Conservation (phyloP, 2,888 invertebrate genomes). For the Lasioglossum calceatum region DNA sequence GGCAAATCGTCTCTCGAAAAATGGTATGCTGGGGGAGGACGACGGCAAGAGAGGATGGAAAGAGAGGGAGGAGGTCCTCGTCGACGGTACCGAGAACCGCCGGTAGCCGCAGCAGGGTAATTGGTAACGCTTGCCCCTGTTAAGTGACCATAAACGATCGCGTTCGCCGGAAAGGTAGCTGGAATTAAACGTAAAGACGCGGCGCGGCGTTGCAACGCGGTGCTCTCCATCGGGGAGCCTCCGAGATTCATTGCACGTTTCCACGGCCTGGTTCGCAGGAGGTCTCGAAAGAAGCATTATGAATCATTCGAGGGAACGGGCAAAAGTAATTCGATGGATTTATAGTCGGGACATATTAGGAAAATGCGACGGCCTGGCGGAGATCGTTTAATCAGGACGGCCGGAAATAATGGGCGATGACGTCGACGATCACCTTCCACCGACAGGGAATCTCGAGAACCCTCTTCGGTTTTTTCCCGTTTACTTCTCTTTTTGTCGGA, state of each 20-base stretch:
- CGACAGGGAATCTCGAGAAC: constrained; percentile 5
- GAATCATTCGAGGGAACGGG: constrained; percentile 44
- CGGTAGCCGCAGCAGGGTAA: constrained; percentile 68
- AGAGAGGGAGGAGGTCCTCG: not conserved
- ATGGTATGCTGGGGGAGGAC: not conserved
- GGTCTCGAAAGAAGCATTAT: constrained; percentile 52
- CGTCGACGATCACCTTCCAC: constrained; percentile 1
- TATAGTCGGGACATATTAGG: constrained; percentile 62
- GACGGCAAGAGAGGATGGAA: not conserved
- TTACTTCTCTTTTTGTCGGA: not conserved
- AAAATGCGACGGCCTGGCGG: constrained; percentile 34
- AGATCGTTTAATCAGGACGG: constrained; percentile 46
- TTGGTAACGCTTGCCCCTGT: constrained; percentile 73
- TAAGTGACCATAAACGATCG: constrained; percentile 75
- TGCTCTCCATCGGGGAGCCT: constrained; percentile 35
- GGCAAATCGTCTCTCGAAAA: not conserved
- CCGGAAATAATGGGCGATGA: constrained; percentile 32
- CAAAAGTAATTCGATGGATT: constrained; percentile 60
- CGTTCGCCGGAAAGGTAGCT: constrained; percentile 53
- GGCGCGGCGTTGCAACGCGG: constrained; percentile 27
- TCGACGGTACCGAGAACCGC: not conserved
- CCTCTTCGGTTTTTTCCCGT: not conserved
- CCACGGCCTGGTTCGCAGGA: constrained; percentile 53
- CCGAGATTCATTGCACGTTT: constrained; percentile 59
- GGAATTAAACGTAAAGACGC: constrained; percentile 64